These are phyloP conservation scores for Phenganax marumi DNA, from an alignment of 92 coral and sea anemone species.

Conservation along the genomic window DNA sequence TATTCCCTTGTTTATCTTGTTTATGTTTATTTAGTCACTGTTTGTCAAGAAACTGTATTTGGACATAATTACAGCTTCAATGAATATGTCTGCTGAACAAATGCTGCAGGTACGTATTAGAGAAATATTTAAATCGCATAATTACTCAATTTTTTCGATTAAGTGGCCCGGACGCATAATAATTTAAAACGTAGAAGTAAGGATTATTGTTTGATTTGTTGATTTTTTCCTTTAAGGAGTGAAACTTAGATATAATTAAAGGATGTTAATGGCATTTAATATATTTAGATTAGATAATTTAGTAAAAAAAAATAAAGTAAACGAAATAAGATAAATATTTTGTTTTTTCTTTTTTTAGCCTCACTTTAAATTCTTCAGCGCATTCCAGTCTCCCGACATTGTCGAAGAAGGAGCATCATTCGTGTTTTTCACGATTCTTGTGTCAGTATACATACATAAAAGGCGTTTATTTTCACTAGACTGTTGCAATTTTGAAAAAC, in stretches of 20 bases:
- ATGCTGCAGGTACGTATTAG: slow-evolving; percentile 66
- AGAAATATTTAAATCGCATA: neutral
- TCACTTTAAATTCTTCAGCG: slow-evolving; percentile 67
- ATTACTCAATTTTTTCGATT: too few relatives aligned
- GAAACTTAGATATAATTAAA: too few relatives aligned
- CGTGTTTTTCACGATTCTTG: slow-evolving; percentile 62
- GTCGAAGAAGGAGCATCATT: slow-evolving; percentile 71
- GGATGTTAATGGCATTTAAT: too few relatives aligned
- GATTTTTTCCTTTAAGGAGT: too few relatives aligned
- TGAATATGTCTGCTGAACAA: slow-evolving; percentile 70
- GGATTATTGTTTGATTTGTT: too few relatives aligned
- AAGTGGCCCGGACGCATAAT: too few relatives aligned
- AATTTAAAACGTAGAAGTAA: too few relatives aligned
- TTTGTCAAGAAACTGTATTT: slow-evolving; percentile 58
- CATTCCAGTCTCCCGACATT: slow-evolving; percentile 73
- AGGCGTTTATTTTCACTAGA: too few relatives aligned
- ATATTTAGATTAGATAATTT: too few relatives aligned
- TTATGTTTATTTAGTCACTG: slow-evolving; percentile 44
- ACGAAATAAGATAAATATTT: neutral
- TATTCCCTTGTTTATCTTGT: too few relatives aligned
- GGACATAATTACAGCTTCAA: slow-evolving; percentile 47
- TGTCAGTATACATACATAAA: slow-evolving; percentile 63
- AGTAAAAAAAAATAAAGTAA: neutral
- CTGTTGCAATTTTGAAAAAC: too few relatives aligned
- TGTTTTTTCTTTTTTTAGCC: slow-evolving; percentile 58